Evolutionary conservation across 2,888 invertebrate genomes (phyloP).

Genomic region (Mesodorylaimus sp.): DNA sequence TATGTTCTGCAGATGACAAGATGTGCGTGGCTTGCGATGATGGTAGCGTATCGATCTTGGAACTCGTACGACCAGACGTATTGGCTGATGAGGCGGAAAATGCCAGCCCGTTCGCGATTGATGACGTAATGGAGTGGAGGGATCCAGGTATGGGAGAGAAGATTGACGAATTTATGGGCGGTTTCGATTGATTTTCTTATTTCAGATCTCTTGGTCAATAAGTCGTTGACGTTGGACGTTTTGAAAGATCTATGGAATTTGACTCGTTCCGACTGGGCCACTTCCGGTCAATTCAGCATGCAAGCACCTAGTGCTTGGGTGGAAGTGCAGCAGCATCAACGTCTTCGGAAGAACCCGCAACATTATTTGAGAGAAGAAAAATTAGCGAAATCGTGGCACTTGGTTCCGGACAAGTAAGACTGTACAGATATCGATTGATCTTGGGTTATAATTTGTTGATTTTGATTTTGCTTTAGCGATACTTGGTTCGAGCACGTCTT

Average conservation of each 20-base stretch:
- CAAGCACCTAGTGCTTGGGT: conserved; percentile 79
- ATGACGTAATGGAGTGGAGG: not conserved
- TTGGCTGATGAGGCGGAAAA: too few relatives aligned
- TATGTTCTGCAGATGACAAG: too few relatives aligned
- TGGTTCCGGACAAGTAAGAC: conserved; percentile 15
- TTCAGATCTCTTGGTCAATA: conserved; percentile 30
- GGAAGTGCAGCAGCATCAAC: conserved; percentile 71
- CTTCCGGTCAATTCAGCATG: not conserved
- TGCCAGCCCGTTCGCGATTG: not conserved
- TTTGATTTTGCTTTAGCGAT: conserved; percentile 32
- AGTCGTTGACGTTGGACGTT: conserved; percentile 40
- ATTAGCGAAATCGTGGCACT: conserved; percentile 9
- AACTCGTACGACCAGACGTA: too few relatives aligned
- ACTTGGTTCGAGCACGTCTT: conserved; percentile 84
- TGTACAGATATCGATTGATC: conserved; percentile 58
- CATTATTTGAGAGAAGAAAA: conserved; percentile 47
- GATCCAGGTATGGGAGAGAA: not conserved
- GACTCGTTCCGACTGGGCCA: conserved; percentile 47
- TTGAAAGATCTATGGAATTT: conserved; percentile 51
- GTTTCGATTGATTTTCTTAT: conserved; percentile 11
- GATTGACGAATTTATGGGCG: not conserved
- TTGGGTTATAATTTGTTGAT: conserved; percentile 16
- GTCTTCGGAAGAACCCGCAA: conserved; percentile 69
- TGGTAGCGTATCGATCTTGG: too few relatives aligned
- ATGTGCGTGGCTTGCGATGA: too few relatives aligned